Base-by-base conservation (phyloP, 2,888 invertebrate genomes). In the Leptopterna dolabrata region DNA sequence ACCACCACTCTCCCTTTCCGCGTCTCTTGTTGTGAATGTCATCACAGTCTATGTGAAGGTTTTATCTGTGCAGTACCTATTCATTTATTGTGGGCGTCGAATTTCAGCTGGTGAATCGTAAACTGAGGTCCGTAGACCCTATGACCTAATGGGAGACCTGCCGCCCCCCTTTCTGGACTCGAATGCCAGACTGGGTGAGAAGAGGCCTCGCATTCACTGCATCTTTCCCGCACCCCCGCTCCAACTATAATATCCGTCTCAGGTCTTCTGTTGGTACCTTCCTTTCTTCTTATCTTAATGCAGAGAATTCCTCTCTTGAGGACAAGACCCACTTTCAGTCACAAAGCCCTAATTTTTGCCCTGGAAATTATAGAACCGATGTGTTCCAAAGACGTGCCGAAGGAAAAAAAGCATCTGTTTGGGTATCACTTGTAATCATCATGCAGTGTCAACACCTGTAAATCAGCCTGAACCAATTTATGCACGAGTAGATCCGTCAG, bases 91-190 rank as follows among this genome's bases (percentile, higher is more conserved):
- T 2, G 36, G 36, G 2, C 4, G 36, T 36, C 51, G 16, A 16
- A 11, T n/a, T 51, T 51, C n/a, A 51, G 14, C n/a, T 0, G 51
- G 13, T n/a, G 14, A 4, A 36, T 36, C 36, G 36, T 36, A 36
- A n/a, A 51, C 51, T n/a, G 51, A 16, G 51, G 24, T 63, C 63
- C 63, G 19, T 11, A 27, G 27, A 4, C 19, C 73, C 73, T 73
- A 1, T 73, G 73, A 73, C 73, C 73, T 73, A 73, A 73, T 73
- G 73, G 30, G 73, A 36, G 73, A 73, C 73, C 73, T 41, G 19
- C 70, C 73, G n/a, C n/a, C 36, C 73, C 36, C 73, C 73, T 36
- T 73, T 41, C 73, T 36, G 13, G 73, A 16, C 73, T 36, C 73
- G 3, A n/a, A 30, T 7, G 73, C 73, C 73, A 36, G 71, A 27